Conservation (phyloP, 2,113 vertebrate genomes). For the Athene noctua region DNA sequence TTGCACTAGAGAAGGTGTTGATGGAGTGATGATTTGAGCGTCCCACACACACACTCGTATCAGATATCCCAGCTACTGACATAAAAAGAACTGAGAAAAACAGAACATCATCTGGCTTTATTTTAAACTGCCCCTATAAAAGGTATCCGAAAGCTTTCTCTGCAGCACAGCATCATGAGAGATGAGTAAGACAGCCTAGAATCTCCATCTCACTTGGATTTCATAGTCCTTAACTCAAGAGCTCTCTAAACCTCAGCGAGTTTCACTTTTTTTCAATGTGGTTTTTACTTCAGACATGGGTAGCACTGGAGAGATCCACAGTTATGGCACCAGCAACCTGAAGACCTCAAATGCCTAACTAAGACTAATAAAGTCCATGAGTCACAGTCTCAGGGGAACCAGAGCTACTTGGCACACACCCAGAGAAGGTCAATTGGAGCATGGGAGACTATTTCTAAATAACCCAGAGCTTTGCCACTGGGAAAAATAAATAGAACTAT, state of each 20-base stretch:
- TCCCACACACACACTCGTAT: neutral
- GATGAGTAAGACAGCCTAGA: neutral
- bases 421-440: constrained; percentile 44
- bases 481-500: constrained; percentile 69
- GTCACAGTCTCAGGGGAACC: constrained; percentile 30
- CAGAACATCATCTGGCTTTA: neutral
- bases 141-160: neutral
- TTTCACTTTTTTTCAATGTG: neutral
- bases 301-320: neutral
- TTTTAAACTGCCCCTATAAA: neutral
- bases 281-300: neutral
- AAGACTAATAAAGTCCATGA: constrained; percentile 25
- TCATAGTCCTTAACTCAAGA: neutral
- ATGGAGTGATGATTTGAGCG: constrained; percentile 1
- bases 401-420: constrained; percentile 13
- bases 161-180: neutral
- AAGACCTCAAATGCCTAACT: neutral
- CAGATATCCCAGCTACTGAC: neutral
- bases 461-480: constrained; percentile 38
- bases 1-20: constrained; percentile 3
- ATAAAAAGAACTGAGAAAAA: constrained; percentile 1
- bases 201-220: neutral
- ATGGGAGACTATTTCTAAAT: constrained; percentile 61
- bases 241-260: neutral
- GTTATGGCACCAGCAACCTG: neutral